A percentile compares a stretch with the other conserved stretches of the same genome.
Conservation (phyloP, 2,888 invertebrate species). For the Scrobipalpa costella region DNA sequence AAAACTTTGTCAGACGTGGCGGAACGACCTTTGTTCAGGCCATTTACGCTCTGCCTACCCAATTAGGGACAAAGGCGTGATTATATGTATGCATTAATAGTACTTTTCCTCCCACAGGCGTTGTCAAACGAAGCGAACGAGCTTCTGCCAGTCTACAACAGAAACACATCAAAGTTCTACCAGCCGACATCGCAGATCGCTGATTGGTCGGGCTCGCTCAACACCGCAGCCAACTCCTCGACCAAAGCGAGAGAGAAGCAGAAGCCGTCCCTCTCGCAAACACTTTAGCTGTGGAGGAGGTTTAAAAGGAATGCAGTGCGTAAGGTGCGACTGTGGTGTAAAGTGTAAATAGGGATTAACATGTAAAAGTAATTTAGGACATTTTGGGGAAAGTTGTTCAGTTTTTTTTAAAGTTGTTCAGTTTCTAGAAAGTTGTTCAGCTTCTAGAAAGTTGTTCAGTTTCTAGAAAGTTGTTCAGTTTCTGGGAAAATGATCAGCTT, state of each 20-base stretch:
- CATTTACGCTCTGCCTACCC: too few relatives aligned
- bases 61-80: too few relatives aligned
- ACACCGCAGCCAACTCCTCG: slow-evolving; percentile 46
- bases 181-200: slow-evolving; percentile 89
- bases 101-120: slow-evolving; percentile 88
- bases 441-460: too few relatives aligned
- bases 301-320: background rate
- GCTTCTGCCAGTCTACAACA: slow-evolving; percentile 97
- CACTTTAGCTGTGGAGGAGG: slow-evolving; percentile 42
- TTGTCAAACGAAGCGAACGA: slow-evolving; percentile 98
- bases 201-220: slow-evolving; percentile 89
- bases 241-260: slow-evolving; percentile 53
- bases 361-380: too few relatives aligned
- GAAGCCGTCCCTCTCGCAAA: slow-evolving; percentile 50
- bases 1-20: too few relatives aligned
- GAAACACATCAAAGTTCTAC: slow-evolving; percentile 96
- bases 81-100: too few relatives aligned
- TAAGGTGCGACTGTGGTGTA: slow-evolving; percentile 36
- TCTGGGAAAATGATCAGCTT: too few relatives aligned
- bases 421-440: too few relatives aligned
- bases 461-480: too few relatives aligned
- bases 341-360: background rate
- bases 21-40: too few relatives aligned
- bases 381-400: too few relatives aligned
- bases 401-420: too few relatives aligned